Base-by-base conservation (phyloP, 2,113 vertebrate species). In the Catagonus wagneri region DNA sequence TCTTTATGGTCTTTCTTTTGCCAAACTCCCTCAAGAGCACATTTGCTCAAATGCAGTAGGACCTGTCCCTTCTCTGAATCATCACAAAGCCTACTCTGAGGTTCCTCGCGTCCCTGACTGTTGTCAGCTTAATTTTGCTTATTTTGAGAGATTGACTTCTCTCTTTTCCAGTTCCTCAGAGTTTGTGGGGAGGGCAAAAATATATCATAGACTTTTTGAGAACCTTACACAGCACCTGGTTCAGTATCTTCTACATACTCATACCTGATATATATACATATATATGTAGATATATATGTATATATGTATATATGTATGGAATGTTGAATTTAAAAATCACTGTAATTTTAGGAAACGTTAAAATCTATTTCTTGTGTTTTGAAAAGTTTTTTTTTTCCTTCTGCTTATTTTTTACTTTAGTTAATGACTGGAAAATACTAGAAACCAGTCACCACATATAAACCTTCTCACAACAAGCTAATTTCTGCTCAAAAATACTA, bases 381-480 rank as follows among this genome's bases (percentile, higher is more conserved):
- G 3, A 63, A 83, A n/a, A 44, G 50, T 27, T 63, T 86, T 61
- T 86, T 61, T 25, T 44, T 90, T 94, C 72, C 9, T 87, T 60
- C 9, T 83, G 2, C 90, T 83, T 61, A 36, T 44, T 89, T 91
- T 94, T 92, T 86, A 92, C 88, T 92, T 83, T 81, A 83, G 52
- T 68, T 69, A 75, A 93, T 80, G 23, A 87, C 25, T 91, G 4
- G 19, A 90, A 85, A 93, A 72, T 52, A 29, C 66, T 89, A 66
- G 25, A 34, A 79, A 72, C 79, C 68, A 78, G 36, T 86, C 63
- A 87, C 16, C n/a, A 95, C 50, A 80, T 11, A 71, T 39, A 88
- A 65, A 54, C 52, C 71, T 61, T 85, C 61, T 85, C 68, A 85
- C 0, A 76, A 88, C 15, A 72, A 44, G 78, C 19, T 90, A 27